phyloP scores from a whole-genome alignment of 1,140 invertebrate genomes.

The Asobara japonica region DNA sequence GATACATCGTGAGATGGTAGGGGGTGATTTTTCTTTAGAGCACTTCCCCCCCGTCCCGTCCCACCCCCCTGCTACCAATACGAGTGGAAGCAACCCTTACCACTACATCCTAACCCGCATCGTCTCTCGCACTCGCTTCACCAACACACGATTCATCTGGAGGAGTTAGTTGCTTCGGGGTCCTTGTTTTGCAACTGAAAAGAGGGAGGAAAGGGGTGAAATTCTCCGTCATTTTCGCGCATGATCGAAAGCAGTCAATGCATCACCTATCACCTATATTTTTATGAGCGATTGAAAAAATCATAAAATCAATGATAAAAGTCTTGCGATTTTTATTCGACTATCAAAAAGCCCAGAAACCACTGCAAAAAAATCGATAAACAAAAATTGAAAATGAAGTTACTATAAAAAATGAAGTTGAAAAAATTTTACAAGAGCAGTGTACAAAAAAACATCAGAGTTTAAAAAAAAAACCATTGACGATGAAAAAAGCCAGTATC shows the following conservation, averaged over 20 bases:
- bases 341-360: too few relatives aligned
- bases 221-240: slow-evolving; percentile 54
- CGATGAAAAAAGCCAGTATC: too few relatives aligned
- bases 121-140: slow-evolving; percentile 39
- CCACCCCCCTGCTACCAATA: too few relatives aligned
- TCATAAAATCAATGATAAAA: too few relatives aligned
- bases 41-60: slow-evolving; percentile 34
- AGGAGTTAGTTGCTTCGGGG: background rate
- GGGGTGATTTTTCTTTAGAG: slow-evolving; percentile 58
- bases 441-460: too few relatives aligned
- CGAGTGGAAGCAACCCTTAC: slow-evolving; percentile 43
- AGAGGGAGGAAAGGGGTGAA: slow-evolving; percentile 26
- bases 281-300: background rate
- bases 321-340: too few relatives aligned
- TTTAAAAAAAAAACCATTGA: too few relatives aligned
- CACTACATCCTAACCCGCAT: slow-evolving; percentile 30
- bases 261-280: too few relatives aligned
- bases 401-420: too few relatives aligned
- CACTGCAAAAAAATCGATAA: too few relatives aligned
- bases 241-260: slow-evolving; percentile 42
- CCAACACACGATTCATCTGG: slow-evolving; percentile 31
- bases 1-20: slow-evolving; percentile 31
- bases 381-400: too few relatives aligned
- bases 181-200: slow-evolving; percentile 48
- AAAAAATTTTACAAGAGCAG: too few relatives aligned